Base-by-base conservation (phyloP, 1,140 invertebrate species). In the Macrostomum lignano region DNA sequence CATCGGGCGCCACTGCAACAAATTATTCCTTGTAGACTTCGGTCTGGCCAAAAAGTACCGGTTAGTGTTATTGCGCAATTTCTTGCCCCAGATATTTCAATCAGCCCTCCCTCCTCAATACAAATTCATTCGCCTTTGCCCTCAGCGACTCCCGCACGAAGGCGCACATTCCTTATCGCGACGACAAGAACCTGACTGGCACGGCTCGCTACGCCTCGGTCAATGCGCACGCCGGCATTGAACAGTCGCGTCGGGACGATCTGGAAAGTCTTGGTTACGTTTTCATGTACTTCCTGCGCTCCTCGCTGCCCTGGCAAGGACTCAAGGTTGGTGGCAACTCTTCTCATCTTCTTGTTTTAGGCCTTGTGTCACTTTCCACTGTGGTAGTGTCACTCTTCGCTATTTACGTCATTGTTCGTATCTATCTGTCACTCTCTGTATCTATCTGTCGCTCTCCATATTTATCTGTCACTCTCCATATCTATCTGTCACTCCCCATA, bases 221-320 rank as follows among this genome's bases (percentile, higher is more conserved):
- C 44, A 91, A 93, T 60, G 81, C 82, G 39, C 84, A 93, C 61
- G 62, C 88, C 44, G 84, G 82, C 41, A 65, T 63, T 74, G 91
- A 98, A 65, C 88, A 98, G 72, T 93, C 82, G 52, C 68, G 91
- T 55, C 67, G 91, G 55, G 91, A 98, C 62, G 91, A 98, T 65
- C 65, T 98, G 49, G 91, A 98, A 64, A 86, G 88, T 35, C 63
- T 98, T 42, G 91, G 91, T 40, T 86, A 98, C 65, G 96, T 98
- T 86, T 96, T 98, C 65, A 94, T 98, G 86, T 96, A 98, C 66
- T 98, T 98, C 64, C 65, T 96, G 49, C 67, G 86, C 48, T 88
- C 88, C 43, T 88, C 78, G 51, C 67, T 99, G 55, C 91, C 91
- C 36, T 98, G 91, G 91, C 88, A 98, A 66, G 91, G 91, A 41